Percentiles rank a stretch among this genome's conserved stretches.
These are phyloP conservation scores for Cloeon dipterum DNA, from an alignment of 2,888 invertebrate species.

Conservation along the genomic window DNA sequence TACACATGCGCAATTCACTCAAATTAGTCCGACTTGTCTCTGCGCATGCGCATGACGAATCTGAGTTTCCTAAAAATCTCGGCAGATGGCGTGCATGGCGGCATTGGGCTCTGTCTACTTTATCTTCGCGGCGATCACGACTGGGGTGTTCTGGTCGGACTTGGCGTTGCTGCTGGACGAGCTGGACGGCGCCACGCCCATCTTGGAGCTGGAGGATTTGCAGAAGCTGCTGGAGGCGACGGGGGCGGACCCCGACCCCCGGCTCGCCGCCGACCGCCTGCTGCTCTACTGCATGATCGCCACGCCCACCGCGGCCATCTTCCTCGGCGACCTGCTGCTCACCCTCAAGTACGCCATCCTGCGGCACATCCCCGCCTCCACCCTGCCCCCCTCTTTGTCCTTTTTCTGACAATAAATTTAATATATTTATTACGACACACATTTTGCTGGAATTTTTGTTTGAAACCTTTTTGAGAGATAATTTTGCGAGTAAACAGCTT, in stretches of 20 bases:
- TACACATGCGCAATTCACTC: too few species aligned
- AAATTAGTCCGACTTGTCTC: too few species aligned
- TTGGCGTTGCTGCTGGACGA: slow-evolving; percentile 1
- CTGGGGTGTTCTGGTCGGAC: slow-evolving; percentile 3
- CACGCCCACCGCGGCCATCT: slow-evolving; percentile 3
- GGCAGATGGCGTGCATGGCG: slow-evolving; percentile 3
- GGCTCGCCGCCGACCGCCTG: slow-evolving; percentile 4
- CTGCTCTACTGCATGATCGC: slow-evolving; percentile 4
- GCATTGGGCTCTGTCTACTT: slow-evolving; percentile 2
- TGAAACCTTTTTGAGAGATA: too few species aligned
- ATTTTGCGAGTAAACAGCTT: too few species aligned
- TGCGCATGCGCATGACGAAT: too few species aligned
- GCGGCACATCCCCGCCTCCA: slow-evolving; percentile 1
- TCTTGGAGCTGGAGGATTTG: neutral
- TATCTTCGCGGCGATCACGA: slow-evolving; percentile 1
- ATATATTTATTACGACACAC: too few species aligned
- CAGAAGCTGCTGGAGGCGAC: slow-evolving; percentile 2
- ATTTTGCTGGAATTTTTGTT: too few species aligned
- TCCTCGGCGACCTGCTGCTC: slow-evolving; percentile 5
- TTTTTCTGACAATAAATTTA: too few species aligned
- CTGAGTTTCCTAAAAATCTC: too few species aligned
- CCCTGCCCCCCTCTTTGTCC: too few species aligned
- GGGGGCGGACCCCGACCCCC: neutral
- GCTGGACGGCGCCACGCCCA: neutral
- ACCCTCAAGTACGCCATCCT: slow-evolving; percentile 6